Evolutionary conservation across 2,888 invertebrate species (phyloP).

Genomic region (Rhorus exstirpatorius): DNA sequence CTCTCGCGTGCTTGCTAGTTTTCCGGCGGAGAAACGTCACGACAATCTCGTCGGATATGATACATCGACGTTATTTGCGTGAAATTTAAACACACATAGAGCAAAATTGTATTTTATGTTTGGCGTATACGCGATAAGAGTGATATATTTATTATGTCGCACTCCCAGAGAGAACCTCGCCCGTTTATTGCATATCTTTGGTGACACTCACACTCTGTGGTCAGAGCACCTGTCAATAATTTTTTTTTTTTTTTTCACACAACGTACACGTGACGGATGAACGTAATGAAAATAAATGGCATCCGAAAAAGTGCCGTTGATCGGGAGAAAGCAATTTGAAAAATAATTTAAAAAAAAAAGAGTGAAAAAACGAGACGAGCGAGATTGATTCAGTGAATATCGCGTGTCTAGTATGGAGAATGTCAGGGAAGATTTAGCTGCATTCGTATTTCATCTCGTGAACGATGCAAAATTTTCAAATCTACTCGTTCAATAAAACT

Average conservation of each 20-base stretch:
- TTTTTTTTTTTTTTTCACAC: constrained; percentile 18
- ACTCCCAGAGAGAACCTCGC: constrained; percentile 2
- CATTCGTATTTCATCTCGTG: constrained; percentile 36
- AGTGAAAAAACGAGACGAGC: not conserved
- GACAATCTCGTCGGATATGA: constrained; percentile 56
- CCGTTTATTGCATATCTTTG: constrained; percentile 26
- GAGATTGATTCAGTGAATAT: constrained; percentile 29
- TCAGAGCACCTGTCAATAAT: constrained; percentile 40
- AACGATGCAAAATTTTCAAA: constrained; percentile 34
- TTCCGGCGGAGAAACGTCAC: constrained; percentile 47
- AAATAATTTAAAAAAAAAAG: not conserved
- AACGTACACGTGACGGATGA: constrained; percentile 14
- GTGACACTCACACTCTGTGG: constrained; percentile 42
- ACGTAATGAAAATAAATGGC: constrained; percentile 20
- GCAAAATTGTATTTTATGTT: constrained; percentile 58
- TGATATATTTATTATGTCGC: not conserved
- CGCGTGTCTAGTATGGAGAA: not conserved
- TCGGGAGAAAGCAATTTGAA: constrained; percentile 37
- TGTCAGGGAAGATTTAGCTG: constrained; percentile 22
- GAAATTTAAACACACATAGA: not conserved
- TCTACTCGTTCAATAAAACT: not conserved
- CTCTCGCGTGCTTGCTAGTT: constrained; percentile 7
- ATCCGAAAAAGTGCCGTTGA: constrained; percentile 47
- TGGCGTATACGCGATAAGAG: not conserved
- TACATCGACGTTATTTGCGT: constrained; percentile 38